Percentiles rank a stretch among this genome's conserved stretches.
phyloP scores from a whole-genome alignment of 2,113 vertebrate species.

The Heterotilapia buettikoferi region DNA sequence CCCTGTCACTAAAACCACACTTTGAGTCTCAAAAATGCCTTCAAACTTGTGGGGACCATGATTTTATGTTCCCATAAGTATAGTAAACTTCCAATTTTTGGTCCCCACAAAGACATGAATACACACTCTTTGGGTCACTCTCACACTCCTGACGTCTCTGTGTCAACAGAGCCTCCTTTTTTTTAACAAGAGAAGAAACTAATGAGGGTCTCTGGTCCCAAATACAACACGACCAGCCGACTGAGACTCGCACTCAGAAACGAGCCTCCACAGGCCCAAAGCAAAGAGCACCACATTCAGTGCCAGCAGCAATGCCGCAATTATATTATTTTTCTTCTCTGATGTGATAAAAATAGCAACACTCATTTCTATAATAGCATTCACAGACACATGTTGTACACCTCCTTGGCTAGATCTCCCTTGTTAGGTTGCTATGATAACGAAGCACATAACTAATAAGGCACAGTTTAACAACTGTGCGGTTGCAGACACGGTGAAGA shows the following conservation, averaged over 20 bases:
- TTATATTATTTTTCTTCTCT: conserved; percentile 18
- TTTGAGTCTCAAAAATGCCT: background rate
- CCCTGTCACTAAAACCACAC: background rate
- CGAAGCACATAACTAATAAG: conserved; percentile 38
- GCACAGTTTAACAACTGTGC: conserved; percentile 15
- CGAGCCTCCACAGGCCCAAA: background rate
- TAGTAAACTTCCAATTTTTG: background rate
- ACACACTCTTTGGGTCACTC: background rate
- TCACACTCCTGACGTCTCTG: background rate
- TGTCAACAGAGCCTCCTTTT: conserved; percentile 1
- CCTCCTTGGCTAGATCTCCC: conserved; percentile 7
- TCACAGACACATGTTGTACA: background rate
- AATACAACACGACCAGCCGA: background rate
- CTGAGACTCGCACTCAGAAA: background rate
- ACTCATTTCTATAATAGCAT: conserved; percentile 11
- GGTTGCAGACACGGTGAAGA: background rate
- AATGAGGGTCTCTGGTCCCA: conserved; percentile 41
- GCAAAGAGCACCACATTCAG: conserved; percentile 5
- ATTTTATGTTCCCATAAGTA: background rate
- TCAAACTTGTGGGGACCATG: background rate
- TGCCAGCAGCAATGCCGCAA: background rate
- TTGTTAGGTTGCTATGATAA: conserved; percentile 25
- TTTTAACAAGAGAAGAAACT: conserved; percentile 43
- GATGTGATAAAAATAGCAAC: conserved; percentile 19
- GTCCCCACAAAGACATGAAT: background rate